Evolutionary conservation across 2,113 vertebrate genomes (phyloP).

Genomic region (Phaethon lepturus): DNA sequence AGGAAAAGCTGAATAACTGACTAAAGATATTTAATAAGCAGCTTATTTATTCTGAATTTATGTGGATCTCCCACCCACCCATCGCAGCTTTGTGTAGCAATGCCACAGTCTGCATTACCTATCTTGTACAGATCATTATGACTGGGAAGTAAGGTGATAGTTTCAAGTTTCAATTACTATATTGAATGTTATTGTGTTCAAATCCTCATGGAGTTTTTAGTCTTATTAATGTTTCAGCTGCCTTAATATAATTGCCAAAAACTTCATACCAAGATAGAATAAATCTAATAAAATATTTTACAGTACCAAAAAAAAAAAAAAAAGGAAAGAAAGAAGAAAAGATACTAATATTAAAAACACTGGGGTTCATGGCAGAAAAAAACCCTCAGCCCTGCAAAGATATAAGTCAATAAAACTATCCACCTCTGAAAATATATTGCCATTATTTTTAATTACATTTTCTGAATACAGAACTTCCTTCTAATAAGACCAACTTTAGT

Average conservation of each 20-base stretch:
- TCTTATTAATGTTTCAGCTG: neutral
- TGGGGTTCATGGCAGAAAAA: neutral
- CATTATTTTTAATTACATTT: neutral
- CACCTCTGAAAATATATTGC: neutral
- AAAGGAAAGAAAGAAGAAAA: neutral
- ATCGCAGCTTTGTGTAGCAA: neutral
- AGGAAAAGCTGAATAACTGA: neutral
- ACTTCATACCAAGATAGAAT: neutral
- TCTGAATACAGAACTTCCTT: neutral
- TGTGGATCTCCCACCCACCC: neutral
- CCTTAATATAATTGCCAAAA: neutral
- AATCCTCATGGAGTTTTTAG: neutral
- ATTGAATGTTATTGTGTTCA: neutral
- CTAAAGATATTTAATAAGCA: neutral
- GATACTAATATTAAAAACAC: neutral
- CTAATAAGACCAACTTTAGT: neutral
- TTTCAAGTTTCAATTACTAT: neutral
- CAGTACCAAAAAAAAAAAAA: neutral
- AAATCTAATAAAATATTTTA: neutral
- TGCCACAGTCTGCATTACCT: accelerated
- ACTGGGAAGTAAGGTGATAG: neutral
- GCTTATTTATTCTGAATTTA: neutral
- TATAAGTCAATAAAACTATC: neutral
- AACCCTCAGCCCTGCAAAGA: neutral
- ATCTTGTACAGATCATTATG: neutral